phyloP scores from a whole-genome alignment of 1,140 invertebrate genomes.

The Ostrea denselamellosa region DNA sequence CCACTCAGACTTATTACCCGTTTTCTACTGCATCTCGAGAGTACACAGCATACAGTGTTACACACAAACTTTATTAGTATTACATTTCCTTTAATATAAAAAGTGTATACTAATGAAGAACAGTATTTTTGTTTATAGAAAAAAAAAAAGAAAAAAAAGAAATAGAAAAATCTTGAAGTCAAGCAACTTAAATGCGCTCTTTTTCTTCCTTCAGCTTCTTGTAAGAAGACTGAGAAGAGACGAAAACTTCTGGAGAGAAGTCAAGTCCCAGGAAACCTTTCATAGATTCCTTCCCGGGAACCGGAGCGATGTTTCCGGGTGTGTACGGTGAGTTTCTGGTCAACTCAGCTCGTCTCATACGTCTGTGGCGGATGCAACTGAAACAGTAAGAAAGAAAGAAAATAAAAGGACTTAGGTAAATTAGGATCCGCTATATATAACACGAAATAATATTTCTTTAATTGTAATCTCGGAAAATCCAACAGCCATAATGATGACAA shows the following conservation, averaged over 20 bases:
- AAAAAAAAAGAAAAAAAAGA: too few species aligned
- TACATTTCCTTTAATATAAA: neutral
- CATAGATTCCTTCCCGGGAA: neutral
- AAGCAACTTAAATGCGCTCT: neutral
- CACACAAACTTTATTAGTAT: neutral
- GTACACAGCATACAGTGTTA: neutral
- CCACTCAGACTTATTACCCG: too few species aligned
- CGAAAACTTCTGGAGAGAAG: slow-evolving; percentile 1
- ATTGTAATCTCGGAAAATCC: neutral
- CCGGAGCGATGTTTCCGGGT: neutral
- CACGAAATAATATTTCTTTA: neutral
- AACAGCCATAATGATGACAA: neutral
- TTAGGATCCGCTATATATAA: too few species aligned
- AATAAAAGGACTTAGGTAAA: neutral
- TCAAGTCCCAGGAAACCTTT: slow-evolving; percentile 3
- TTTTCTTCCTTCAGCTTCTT: slow-evolving; percentile 24
- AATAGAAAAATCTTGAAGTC: neutral
- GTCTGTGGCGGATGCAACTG: neutral
- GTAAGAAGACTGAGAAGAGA: neutral
- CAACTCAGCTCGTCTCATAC: neutral
- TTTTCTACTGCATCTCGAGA: too few species aligned
- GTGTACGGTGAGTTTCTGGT: neutral
- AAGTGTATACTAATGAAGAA: neutral
- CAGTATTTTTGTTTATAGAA: too few species aligned
- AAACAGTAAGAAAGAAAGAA: neutral